These are phyloP conservation scores for Piprites chloris DNA, from an alignment of 2,113 vertebrate species.

Conservation along the genomic window DNA sequence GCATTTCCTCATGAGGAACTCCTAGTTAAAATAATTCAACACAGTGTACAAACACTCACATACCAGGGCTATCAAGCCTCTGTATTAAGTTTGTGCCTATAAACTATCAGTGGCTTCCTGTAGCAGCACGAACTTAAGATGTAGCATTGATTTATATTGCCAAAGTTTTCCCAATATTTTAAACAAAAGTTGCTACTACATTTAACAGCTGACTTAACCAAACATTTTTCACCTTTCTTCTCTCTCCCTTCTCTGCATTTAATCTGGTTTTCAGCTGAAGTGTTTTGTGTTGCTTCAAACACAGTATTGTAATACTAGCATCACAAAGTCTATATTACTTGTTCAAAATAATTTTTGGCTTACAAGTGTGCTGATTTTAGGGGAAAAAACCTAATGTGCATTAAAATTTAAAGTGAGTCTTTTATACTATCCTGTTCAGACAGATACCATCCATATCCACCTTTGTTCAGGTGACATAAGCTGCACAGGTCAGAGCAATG, in stretches of 20 bases:
- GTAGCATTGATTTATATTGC: neutral
- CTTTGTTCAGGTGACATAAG: neutral
- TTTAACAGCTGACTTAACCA: neutral
- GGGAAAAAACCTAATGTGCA: rapidly evolving
- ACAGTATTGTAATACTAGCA: neutral
- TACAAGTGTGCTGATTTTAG: neutral
- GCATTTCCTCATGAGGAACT: neutral
- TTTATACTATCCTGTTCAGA: neutral
- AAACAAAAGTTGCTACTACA: neutral
- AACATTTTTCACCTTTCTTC: neutral
- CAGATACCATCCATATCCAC: neutral
- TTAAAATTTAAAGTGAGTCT: neutral
- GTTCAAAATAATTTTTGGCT: neutral
- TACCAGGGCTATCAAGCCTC: neutral
- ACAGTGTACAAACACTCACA: neutral
- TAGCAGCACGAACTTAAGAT: neutral
- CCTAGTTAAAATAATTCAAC: neutral
- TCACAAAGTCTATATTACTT: neutral
- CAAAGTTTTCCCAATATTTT: neutral
- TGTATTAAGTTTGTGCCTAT: neutral
- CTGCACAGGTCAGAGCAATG: neutral
- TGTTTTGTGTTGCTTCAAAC: neutral
- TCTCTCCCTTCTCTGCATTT: neutral
- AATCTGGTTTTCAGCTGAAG: neutral
- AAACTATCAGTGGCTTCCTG: neutral